These are phyloP conservation scores for Tetramorium simillimum DNA, from an alignment of 1,140 invertebrate genomes.

Conservation along the genomic window DNA sequence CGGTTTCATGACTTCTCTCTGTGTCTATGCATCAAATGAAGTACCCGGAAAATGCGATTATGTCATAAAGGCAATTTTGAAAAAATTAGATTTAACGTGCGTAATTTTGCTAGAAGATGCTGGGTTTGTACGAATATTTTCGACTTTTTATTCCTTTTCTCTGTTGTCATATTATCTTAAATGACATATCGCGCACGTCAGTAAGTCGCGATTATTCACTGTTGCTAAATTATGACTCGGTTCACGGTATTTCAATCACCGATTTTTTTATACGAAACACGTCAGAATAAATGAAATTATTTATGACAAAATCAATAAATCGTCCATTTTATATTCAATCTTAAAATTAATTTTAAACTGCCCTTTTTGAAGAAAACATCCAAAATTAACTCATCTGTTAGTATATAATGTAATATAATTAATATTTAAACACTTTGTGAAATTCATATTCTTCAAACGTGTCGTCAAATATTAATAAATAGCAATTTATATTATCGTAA, in stretches of 20 bases:
- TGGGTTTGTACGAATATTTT: neutral
- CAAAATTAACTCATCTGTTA: neutral
- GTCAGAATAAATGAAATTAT: neutral
- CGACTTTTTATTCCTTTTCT: neutral
- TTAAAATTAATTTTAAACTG: conserved; percentile 5
- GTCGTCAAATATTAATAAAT: too few relatives aligned
- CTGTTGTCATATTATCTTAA: neutral
- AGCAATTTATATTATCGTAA: neutral
- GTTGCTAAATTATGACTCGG: conserved; percentile 4
- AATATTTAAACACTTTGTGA: neutral
- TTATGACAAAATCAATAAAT: neutral
- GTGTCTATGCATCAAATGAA: conserved; percentile 19
- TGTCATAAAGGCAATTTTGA: conserved; percentile 37
- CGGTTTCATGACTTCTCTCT: conserved; percentile 28
- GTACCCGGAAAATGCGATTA: conserved; percentile 52
- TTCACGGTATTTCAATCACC: neutral
- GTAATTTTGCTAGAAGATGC: neutral
- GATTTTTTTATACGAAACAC: conserved; percentile 10
- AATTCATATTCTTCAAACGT: neutral
- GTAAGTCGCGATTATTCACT: neutral
- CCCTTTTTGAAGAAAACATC: neutral
- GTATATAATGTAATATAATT: neutral
- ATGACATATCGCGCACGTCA: conserved; percentile 4
- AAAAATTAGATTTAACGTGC: neutral
- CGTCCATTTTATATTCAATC: neutral